These are phyloP conservation scores for Eumeta japonica DNA, from an alignment of 1,140 invertebrate species.

Conservation along the genomic window DNA sequence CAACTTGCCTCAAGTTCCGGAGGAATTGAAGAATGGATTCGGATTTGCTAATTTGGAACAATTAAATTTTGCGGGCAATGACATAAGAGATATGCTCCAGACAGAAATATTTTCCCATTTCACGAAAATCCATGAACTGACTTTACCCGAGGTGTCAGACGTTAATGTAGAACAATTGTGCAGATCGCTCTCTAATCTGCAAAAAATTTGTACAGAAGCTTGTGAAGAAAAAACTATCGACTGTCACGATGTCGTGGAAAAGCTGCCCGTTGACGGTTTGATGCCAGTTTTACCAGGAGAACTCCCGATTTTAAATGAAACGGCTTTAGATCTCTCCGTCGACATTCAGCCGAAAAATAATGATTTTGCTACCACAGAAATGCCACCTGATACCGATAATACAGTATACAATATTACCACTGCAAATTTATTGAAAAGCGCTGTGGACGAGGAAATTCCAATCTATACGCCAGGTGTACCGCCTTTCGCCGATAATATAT, in stretches of 20 bases:
- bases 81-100: slow-evolving; percentile 31
- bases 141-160: neutral
- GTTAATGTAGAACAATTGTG: neutral
- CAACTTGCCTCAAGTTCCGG: slow-evolving; percentile 38
- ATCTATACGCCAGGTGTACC: too few species aligned
- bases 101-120: slow-evolving; percentile 31
- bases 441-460: too few species aligned
- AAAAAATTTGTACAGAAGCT: slow-evolving; percentile 29
- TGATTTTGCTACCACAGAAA: slow-evolving; percentile 3
- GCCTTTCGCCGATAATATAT: too few species aligned
- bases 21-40: slow-evolving; percentile 42
- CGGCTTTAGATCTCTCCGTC: too few species aligned
- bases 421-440: too few species aligned
- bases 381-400: slow-evolving; percentile 1
- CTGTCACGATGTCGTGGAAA: slow-evolving; percentile 24
- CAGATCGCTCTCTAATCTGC: slow-evolving; percentile 10
- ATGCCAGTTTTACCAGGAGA: slow-evolving; percentile 28
- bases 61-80: slow-evolving; percentile 45
- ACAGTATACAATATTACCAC: too few species aligned
- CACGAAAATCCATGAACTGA: slow-evolving; percentile 1
- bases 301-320: slow-evolving; percentile 20
- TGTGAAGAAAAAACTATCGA: slow-evolving; percentile 24
- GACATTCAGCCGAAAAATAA: too few species aligned
- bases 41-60: slow-evolving; percentile 40
- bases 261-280: slow-evolving; percentile 19